phyloP scores from a whole-genome alignment of 1,140 invertebrate species.

The Laodelphax striatellus region DNA sequence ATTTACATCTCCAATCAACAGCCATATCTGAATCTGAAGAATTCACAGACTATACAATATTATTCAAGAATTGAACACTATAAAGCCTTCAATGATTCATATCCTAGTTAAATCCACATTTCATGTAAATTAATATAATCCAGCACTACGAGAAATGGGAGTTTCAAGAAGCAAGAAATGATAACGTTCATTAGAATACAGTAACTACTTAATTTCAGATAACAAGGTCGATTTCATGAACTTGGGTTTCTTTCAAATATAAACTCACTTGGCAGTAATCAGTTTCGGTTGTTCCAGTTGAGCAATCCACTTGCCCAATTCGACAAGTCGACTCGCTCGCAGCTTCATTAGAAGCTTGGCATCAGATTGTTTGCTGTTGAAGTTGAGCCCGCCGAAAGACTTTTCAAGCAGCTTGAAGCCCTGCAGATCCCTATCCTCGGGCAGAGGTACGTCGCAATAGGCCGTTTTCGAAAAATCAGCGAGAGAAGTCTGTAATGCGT shows the following conservation, averaged over 20 bases:
- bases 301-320: slow-evolving; percentile 37
- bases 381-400: slow-evolving; percentile 40
- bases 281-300: slow-evolving; percentile 33
- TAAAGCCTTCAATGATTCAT: no score
- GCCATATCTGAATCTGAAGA: no score
- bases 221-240: not conserved
- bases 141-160: no score
- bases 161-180: no score
- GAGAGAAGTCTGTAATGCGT: slow-evolving; percentile 44
- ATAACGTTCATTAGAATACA: not conserved
- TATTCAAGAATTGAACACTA: no score
- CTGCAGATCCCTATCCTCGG: slow-evolving; percentile 66
- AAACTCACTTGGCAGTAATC: slow-evolving; percentile 28
- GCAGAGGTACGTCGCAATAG: slow-evolving; percentile 55
- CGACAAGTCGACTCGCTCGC: slow-evolving; percentile 31
- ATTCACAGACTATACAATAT: no score
- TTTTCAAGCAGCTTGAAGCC: slow-evolving; percentile 63
- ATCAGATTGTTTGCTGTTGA: slow-evolving; percentile 13
- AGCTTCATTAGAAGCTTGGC: slow-evolving; percentile 18
- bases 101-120: no score
- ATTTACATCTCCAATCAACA: no score
- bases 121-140: no score
- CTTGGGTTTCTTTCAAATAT: not conserved
- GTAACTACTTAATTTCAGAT: not conserved
- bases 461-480: slow-evolving; percentile 25